Evolutionary conservation across 2,888 invertebrate genomes (phyloP).

Genomic region (Andrena dorsata): DNA sequence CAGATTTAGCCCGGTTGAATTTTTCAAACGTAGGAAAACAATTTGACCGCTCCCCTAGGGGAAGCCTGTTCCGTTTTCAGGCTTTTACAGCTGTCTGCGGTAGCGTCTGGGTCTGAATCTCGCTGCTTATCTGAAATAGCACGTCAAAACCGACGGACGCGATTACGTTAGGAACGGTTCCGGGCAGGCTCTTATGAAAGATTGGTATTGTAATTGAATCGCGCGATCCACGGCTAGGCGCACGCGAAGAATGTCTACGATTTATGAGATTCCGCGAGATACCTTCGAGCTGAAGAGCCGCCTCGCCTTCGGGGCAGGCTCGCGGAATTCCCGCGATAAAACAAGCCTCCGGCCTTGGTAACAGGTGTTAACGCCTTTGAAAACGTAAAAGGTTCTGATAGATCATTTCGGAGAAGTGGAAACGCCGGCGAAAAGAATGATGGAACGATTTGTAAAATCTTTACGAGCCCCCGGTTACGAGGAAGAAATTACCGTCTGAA

Average conservation of each 20-base stretch:
- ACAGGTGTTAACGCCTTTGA: conserved; percentile 58
- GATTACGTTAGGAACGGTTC: conserved; percentile 37
- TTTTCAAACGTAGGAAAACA: neutral
- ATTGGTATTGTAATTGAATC: conserved; percentile 72
- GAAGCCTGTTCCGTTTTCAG: neutral
- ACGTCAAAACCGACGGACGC: conserved; percentile 41
- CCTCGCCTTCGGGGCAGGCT: conserved; percentile 13
- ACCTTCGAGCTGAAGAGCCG: conserved; percentile 44
- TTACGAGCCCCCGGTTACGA: conserved; percentile 1
- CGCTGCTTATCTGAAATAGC: conserved; percentile 36
- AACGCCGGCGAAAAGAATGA: conserved; percentile 25
- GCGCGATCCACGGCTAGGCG: conserved; percentile 52
- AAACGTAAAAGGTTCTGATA: conserved; percentile 50
- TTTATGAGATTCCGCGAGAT: conserved; percentile 70
- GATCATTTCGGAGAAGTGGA: conserved; percentile 43
- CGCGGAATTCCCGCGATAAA: conserved; percentile 62
- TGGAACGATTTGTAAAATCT: conserved; percentile 29
- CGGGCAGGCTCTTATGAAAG: conserved; percentile 51
- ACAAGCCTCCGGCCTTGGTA: conserved; percentile 40
- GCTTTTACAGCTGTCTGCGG: neutral
- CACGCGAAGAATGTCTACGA: conserved; percentile 63
- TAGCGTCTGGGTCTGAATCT: conserved; percentile 7
- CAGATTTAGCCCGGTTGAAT: neutral
- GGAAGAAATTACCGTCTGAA: conserved; percentile 31
- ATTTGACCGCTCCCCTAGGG: neutral